Evolutionary conservation across 2,113 vertebrate genomes (phyloP), one percentile per base, ranked within the genome.

Genomic region (Orycteropus afer): DNA sequence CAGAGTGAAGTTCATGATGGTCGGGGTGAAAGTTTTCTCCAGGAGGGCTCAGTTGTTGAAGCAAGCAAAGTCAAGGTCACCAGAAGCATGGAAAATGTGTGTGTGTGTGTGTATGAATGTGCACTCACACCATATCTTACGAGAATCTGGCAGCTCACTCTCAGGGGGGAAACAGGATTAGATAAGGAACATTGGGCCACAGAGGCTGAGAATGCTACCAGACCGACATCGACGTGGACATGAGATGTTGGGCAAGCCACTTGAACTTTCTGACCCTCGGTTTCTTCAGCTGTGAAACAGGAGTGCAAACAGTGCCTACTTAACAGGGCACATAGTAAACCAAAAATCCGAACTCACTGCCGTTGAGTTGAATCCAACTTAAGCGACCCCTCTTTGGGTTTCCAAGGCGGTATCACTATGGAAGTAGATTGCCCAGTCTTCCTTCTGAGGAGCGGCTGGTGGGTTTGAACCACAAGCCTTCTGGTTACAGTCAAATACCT

Each of bases 71-170:
- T n/a, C n/a, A n/a, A n/a, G 51, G 42, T 77, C 55, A 65, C 49
- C 42, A 34, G 91, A 73, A 86, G 55, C 32, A 81, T 34, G 47
- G 0, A 42, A 45, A 7, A 32, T 37, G 29, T 13, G 9, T 37
- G 2, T 9, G 25, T 32, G 45, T 23, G 17, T 7, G 3, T n/a
- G 37, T 42, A 3, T 14, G 15, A 27, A 29, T 29, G 15, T 1
- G 27, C 15, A 0, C 1, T 29, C 29, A 51, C 2, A 45, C 23
- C 0, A 3, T 5, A 7, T 23, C 42, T 42, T 18, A 45, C 0
- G 42, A 40, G 73, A n/a, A 4, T 23, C 40, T 45, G 40, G 0
- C 17, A 89, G 83, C 53, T 40, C 67, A 79, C 40, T 47, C 27
- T 42, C 65, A n/a, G 74, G 55, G 22, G 32, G 61, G 11, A 23